Evolutionary conservation across 2,113 vertebrate species (phyloP), one percentile per base, ranked within the genome.

Genomic region (Anhinga anhinga): DNA sequence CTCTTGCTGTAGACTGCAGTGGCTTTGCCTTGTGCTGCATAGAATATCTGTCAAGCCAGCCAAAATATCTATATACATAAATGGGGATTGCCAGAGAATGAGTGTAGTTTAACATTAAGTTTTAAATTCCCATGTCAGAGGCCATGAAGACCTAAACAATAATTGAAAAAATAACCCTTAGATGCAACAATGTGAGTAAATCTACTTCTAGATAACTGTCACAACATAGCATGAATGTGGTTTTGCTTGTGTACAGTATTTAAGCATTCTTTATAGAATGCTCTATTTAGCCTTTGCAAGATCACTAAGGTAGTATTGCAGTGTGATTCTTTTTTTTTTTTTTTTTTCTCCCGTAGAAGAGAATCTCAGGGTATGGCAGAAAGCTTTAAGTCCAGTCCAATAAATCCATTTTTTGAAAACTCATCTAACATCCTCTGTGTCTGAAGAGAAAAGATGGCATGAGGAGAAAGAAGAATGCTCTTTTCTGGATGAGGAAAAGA

Each of bases 1-100:
- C 98, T 99, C 98, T 98, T 98, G 93, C 95, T 88, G 45, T 86
- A 94, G 55, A 8, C 80, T 97, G 79, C 96, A 78, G 26, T 90
- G 73, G 74, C 88, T 91, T 96, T 94, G 93, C 93, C 92, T 86
- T 76, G 27, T 95, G 66, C 73, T 78, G 42, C 63, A 26, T 1
- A 27, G 50, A 47, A 19, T 47, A 29, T 40, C 67, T 61, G 38
- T 79, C 59, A 88, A 50, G 42, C 69, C 53, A 72, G 56, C 52
- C 82, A 44, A n/a, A 91, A 65, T n/a, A 50, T 17, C 42, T 18
- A 0, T 58, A 13, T 11, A 27, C 15, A 0, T 70, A 3, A 73
- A 79, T 70, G 73, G 91, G 72, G 58, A 88, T 87, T 85, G 13
- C 84, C 82, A 56, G 82, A 63, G 62, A 71, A 49, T 32, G 53